Conservation (phyloP, 2,113 vertebrate species). For the Chunga burmeisteri region DNA sequence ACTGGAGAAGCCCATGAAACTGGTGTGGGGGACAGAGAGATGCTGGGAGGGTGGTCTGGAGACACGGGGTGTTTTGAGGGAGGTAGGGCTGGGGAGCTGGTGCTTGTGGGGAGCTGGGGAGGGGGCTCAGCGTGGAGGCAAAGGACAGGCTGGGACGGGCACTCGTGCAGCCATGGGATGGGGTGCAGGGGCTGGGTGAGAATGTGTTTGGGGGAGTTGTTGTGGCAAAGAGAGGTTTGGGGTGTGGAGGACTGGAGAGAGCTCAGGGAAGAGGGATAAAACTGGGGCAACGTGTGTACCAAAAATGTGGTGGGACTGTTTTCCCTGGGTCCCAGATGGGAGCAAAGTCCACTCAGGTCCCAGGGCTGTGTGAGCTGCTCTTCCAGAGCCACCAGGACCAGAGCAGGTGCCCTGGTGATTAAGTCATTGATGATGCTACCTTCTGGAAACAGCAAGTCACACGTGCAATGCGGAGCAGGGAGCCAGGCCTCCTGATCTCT, state of each 20-base stretch:
- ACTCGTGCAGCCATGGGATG: background rate
- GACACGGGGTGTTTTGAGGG: background rate
- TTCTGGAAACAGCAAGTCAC: background rate
- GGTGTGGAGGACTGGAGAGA: background rate
- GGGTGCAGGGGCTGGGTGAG: background rate
- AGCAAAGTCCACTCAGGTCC: background rate
- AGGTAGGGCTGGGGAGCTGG: too few relatives aligned
- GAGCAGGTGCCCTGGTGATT: background rate
- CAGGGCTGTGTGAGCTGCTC: background rate
- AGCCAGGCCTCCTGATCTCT: background rate
- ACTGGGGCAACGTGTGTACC: background rate
- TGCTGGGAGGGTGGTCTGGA: background rate
- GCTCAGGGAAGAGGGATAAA: too few relatives aligned
- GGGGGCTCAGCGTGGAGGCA: background rate
- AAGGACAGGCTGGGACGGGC: background rate
- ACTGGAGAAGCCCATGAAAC: background rate
- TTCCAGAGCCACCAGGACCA: background rate
- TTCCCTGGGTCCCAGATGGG: background rate
- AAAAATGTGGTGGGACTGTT: background rate
- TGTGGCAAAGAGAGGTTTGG: background rate
- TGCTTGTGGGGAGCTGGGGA: background rate
- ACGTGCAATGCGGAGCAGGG: accelerated
- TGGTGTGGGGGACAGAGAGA: background rate
- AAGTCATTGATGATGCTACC: background rate
- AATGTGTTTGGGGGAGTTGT: background rate